Conservation (phyloP, 92 coral and sea anemone species). For the Nematostella vectensis region DNA sequence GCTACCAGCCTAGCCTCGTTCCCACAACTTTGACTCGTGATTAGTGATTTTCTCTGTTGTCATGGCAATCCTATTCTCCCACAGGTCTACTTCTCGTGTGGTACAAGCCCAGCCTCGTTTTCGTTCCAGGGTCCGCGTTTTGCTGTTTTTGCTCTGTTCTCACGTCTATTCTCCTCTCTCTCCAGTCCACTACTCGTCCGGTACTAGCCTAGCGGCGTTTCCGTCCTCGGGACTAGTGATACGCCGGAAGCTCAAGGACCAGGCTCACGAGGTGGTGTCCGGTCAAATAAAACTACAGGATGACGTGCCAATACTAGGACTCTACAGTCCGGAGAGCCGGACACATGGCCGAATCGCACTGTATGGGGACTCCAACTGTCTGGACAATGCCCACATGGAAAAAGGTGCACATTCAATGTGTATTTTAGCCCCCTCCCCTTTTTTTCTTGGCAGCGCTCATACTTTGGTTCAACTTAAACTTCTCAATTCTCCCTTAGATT, state of each 20-base stretch:
- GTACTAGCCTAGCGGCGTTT: conserved; percentile 83
- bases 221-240: conserved; percentile 71
- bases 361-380: conserved; percentile 96
- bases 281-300: conserved; percentile 82
- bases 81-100: not conserved
- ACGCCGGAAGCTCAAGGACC: conserved; percentile 72
- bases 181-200: conserved; percentile 83
- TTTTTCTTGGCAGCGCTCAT: not conserved
- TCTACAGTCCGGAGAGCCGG: conserved; percentile 49
- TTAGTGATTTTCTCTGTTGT: too few species aligned
- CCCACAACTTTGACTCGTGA: not conserved
- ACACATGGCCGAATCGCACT: conserved; percentile 70
- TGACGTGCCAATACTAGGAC: conserved; percentile 75
- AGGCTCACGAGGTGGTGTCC: conserved; percentile 88
- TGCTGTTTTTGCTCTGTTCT: not conserved
- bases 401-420: conserved; percentile 48
- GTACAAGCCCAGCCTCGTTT: not conserved
- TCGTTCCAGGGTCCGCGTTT: not conserved
- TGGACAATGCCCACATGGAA: conserved; percentile 95
- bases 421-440: too few species aligned
- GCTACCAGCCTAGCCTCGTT: not conserved
- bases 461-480: not conserved
- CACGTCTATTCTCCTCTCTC: too few species aligned
- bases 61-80: not conserved
- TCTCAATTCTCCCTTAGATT: conserved; percentile 34